Conservation (phyloP, 2,797 vertebrate species). For the Apogon hyalosoma region DNA sequence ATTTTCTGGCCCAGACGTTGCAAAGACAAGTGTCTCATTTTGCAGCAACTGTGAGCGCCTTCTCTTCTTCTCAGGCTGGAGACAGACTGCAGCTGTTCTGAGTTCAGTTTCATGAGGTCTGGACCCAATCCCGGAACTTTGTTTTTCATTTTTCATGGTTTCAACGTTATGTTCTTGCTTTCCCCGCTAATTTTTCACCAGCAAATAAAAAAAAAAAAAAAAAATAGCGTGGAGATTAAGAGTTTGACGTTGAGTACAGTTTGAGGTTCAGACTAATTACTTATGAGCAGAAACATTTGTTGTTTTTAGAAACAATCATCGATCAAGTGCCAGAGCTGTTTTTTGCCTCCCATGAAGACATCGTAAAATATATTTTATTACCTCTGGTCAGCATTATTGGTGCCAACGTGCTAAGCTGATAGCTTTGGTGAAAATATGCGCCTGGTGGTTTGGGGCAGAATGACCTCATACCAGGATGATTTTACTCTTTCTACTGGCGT, state of each 20-base stretch:
- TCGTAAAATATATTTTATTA: constrained; percentile 40
- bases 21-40: constrained; percentile 52
- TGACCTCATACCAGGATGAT: constrained; percentile 38
- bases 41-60: constrained; percentile 54
- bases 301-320: constrained; percentile 49
- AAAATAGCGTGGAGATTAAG: constrained; percentile 26
- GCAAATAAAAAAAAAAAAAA: constrained; percentile 37
- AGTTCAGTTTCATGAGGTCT: constrained; percentile 77
- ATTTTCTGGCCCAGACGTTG: constrained; percentile 20
- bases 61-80: constrained; percentile 32
- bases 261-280: constrained; percentile 50
- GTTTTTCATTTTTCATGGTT: constrained; percentile 74
- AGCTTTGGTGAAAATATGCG: constrained; percentile 22
- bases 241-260: constrained; percentile 37
- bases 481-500: constrained; percentile 23
- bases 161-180: constrained; percentile 46
- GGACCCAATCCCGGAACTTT: constrained; percentile 71
- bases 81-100: constrained; percentile 76
- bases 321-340: constrained; percentile 22
- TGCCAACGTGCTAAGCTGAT: constrained; percentile 30
- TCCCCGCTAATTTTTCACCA: constrained; percentile 51
- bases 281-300: constrained; percentile 49
- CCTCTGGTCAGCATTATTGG: constrained; percentile 46
- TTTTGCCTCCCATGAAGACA: constrained; percentile 18
- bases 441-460: constrained; percentile 21